Evolutionary conservation across 2,888 invertebrate genomes (phyloP).

Genomic region (Volucella bombylans): DNA sequence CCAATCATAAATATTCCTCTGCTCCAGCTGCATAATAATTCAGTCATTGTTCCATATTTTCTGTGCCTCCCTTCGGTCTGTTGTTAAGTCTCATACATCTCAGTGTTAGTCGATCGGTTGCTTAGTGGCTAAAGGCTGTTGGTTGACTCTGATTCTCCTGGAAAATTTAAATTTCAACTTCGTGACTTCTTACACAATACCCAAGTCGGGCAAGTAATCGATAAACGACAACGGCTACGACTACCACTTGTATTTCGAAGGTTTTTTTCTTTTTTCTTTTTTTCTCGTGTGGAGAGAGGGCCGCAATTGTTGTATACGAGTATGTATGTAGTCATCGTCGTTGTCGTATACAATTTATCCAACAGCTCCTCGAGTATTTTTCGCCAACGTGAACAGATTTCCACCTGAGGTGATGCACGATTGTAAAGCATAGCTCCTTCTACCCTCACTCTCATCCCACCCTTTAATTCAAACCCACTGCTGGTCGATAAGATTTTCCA

Average conservation of each 20-base stretch:
- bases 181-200: conserved; percentile 70
- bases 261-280: no score
- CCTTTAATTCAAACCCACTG: no score
- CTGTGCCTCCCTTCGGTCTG: neutral
- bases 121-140: neutral
- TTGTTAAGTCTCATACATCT: conserved; percentile 13
- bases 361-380: conserved; percentile 27
- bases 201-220: conserved; percentile 49
- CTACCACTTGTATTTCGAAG: no score
- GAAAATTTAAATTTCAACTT: conserved; percentile 70
- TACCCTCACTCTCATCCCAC: conserved; percentile 34
- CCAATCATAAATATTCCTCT: conserved; percentile 57
- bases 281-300: no score
- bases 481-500: conserved; percentile 21
- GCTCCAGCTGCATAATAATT: conserved; percentile 63
- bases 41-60: conserved; percentile 61
- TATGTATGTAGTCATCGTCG: neutral
- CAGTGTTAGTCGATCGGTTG: conserved; percentile 22
- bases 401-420: conserved; percentile 74
- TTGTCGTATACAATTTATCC: conserved; percentile 10
- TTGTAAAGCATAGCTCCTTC: conserved; percentile 53
- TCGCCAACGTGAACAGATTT: conserved; percentile 66
- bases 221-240: conserved; percentile 50
- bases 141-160: conserved; percentile 39
- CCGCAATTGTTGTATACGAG: no score